Conservation (phyloP, 30 jellyfish, hydroid and myxozoan genomes). For the Pseudorhiza aurosa region DNA sequence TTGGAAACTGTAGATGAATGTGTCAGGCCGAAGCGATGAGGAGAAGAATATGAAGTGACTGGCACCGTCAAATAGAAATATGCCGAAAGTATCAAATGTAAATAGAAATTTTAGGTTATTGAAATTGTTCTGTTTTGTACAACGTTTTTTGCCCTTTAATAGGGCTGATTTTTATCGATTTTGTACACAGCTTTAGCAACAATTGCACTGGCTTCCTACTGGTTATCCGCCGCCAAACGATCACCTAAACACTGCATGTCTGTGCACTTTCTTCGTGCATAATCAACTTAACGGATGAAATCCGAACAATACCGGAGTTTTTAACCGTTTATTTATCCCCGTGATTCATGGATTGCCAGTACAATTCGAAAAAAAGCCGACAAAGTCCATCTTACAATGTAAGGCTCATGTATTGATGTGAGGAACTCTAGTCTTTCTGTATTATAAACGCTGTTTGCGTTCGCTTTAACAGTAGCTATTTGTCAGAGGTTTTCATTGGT, state of each 20-base stretch:
- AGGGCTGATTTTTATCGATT: slow-evolving; percentile 30
- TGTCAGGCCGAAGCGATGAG: too few species aligned
- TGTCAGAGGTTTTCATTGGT: slow-evolving; percentile 31
- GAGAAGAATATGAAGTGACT: slow-evolving; percentile 2
- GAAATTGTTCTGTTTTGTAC: slow-evolving; percentile 57
- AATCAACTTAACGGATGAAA: neutral
- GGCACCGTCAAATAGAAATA: neutral
- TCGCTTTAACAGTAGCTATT: slow-evolving; percentile 25
- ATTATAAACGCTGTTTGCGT: slow-evolving; percentile 26
- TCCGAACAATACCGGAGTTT: neutral
- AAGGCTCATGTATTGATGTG: slow-evolving; percentile 40
- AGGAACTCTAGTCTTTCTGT: slow-evolving; percentile 16
- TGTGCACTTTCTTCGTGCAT: neutral
- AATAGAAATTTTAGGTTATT: slow-evolving; percentile 44
- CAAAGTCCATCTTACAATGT: slow-evolving; percentile 60
- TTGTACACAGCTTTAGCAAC: slow-evolving; percentile 8
- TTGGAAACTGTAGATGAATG: too few species aligned
- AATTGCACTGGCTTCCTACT: slow-evolving; percentile 15
- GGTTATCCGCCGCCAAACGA: neutral
- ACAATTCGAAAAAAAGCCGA: slow-evolving; percentile 43
- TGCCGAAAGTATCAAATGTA: slow-evolving; percentile 25
- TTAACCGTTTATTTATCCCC: neutral
- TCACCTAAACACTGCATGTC: slow-evolving; percentile 9
- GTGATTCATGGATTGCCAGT: slow-evolving; percentile 15
- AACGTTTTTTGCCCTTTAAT: slow-evolving; percentile 38